A percentile compares a stretch with the other conserved stretches of the same genome.
Conservation (phyloP, 1,140 invertebrate species). For the Pseudomyrmex dendroicus region DNA sequence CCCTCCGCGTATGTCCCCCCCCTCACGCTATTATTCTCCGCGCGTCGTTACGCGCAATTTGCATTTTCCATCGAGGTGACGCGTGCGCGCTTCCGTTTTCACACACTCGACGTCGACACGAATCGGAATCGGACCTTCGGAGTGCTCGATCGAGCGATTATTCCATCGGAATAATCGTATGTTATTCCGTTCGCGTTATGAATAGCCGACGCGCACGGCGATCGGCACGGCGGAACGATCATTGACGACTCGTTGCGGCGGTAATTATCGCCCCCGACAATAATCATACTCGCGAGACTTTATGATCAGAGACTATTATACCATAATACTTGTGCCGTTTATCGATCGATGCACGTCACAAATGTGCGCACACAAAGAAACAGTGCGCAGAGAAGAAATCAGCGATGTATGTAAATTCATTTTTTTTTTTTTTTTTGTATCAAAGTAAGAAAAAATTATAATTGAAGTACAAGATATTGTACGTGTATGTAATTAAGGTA, state of each 20-base stretch:
- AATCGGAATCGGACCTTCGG: conserved; percentile 39
- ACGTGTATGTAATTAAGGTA: no score
- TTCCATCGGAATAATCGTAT: conserved; percentile 32
- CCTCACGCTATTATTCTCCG: conserved; percentile 1
- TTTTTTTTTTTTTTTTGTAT: no score
- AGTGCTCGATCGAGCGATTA: conserved; percentile 32
- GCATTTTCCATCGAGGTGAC: conserved; percentile 46
- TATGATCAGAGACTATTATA: conserved; percentile 12
- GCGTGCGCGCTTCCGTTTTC: conserved; percentile 53
- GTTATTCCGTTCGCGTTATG: conserved; percentile 41
- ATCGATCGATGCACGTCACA: neutral
- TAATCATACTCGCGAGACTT: conserved; percentile 31
- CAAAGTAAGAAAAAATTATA: no score
- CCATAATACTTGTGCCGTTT: conserved; percentile 16
- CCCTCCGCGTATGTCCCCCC: neutral
- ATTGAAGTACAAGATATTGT: no score
- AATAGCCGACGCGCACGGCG: conserved; percentile 24
- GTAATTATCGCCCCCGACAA: conserved; percentile 1
- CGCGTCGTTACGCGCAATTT: conserved; percentile 45
- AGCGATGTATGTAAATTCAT: no score
- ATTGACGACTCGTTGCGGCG: conserved; percentile 13
- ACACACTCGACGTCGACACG: conserved; percentile 41
- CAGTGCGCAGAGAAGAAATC: no score
- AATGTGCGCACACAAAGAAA: neutral
- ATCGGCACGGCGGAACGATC: conserved; percentile 12